These are phyloP conservation scores for Actenoides lindsayi DNA, from an alignment of 2,113 vertebrate species.

Conservation along the genomic window DNA sequence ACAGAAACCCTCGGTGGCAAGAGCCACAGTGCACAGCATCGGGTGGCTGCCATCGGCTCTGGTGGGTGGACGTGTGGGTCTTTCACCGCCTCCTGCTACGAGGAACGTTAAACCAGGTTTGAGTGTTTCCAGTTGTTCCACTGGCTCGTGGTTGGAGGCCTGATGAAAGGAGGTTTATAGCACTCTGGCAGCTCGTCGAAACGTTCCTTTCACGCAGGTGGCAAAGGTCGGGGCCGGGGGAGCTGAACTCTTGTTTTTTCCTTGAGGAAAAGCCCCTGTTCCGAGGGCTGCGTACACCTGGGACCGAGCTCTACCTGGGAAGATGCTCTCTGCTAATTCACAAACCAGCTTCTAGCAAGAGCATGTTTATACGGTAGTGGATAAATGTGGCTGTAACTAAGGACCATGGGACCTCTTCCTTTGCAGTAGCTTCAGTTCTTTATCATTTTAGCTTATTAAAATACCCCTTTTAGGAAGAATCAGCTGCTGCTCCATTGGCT, in stretches of 20 bases:
- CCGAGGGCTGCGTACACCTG: background rate
- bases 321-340: background rate
- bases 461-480: background rate
- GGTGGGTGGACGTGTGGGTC: background rate
- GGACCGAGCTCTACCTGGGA: background rate
- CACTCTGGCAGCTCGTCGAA: background rate
- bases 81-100: background rate
- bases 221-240: background rate
- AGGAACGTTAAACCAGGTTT: slow-evolving; percentile 5
- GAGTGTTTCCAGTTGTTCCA: slow-evolving; percentile 34
- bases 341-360: background rate
- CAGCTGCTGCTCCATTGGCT: background rate
- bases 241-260: background rate
- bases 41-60: background rate
- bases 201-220: background rate
- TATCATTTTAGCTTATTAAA: background rate
- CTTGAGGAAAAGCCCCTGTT: background rate
- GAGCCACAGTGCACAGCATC: background rate
- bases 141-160: background rate
- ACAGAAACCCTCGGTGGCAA: background rate
- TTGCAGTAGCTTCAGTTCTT: background rate
- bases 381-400: background rate
- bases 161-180: slow-evolving; percentile 41
- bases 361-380: background rate
- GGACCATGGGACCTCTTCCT: background rate